Conservation (phyloP, 1,140 invertebrate genomes). For the Apis cerana region DNA sequence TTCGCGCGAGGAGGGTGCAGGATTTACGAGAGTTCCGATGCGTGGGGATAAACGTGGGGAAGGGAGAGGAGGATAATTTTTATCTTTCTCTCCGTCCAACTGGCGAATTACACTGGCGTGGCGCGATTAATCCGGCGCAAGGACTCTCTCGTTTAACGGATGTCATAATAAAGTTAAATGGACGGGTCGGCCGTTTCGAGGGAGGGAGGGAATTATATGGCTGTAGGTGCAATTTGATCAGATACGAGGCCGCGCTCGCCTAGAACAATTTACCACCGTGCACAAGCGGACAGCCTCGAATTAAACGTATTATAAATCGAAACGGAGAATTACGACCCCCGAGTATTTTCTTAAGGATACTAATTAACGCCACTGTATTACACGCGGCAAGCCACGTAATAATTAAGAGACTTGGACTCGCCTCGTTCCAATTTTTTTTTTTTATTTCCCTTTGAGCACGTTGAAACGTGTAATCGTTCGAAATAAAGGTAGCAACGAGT, state of each 20-base stretch:
- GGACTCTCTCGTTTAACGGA: not conserved
- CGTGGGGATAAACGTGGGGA: no score
- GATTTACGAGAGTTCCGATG: no score
- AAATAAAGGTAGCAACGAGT: conserved; percentile 1
- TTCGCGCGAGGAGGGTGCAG: no score
- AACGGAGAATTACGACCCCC: conserved; percentile 18
- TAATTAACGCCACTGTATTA: conserved; percentile 63
- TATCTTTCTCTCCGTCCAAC: not conserved
- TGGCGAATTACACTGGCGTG: no score
- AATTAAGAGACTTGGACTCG: conserved; percentile 7
- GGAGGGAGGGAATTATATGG: conserved; percentile 11
- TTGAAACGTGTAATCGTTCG: not conserved
- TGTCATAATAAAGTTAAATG: conserved; percentile 28
- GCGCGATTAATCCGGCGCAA: not conserved
- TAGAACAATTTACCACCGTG: conserved; percentile 41
- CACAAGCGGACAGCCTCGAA: conserved; percentile 22
- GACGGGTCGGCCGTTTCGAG: not conserved
- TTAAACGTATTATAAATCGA: conserved; percentile 58
- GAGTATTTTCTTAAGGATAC: conserved; percentile 51
- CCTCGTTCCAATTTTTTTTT: not conserved
- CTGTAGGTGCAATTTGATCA: conserved; percentile 47
- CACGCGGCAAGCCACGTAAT: conserved; percentile 40
- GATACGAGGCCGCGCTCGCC: conserved; percentile 55
- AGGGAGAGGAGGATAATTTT: no score
- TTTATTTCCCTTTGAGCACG: not conserved